Base-by-base conservation (phyloP, 2,797 vertebrate species). In the Sphenopsis melanotis region DNA sequence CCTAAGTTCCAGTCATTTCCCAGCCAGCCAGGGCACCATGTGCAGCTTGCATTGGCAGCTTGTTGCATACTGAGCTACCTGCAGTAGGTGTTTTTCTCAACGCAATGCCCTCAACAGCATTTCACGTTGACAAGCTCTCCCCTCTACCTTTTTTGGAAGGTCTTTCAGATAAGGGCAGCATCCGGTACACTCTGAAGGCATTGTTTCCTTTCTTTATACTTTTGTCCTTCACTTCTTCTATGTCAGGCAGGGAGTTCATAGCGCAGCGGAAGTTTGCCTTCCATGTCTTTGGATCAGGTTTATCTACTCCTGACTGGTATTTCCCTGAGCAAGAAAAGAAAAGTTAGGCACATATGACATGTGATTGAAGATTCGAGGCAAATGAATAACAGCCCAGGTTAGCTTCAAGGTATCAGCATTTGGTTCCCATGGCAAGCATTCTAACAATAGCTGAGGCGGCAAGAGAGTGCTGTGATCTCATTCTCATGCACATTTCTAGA, bases 161-260 rank as follows among this genome's bases (percentile, higher is more conserved):
- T 65, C 98, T 98, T 96, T 99, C 99, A 2, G 98, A 98, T 11
- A 98, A 97, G 0, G 99, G 99, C 77, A 99, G 97, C 99, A 99
- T 99, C 87, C 98, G 98, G 93, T 99, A 99, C 19, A 99, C 99
- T 83, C 99, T 98, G 97, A 99, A 99, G 75, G 99, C 99, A 8
- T 99, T 99, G 34, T 99, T 99, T 97, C 99, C 99, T 97, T 99
- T 99, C 97, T 99, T 99, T 97, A 99, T 99, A 83, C 99, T 99
- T 97, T 99, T 99, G 92, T 99, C 99, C 97, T 99, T 99, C 87
- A 99, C 99, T 97, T 99, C 99, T 97, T 99, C 99, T 21, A 99
- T 99, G 96, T 99, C 99, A 19, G 99, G 99, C 94, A 99, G 97
- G n/a, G 99, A 99, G 98, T 99, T 99, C 99, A 99, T 99, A 63